Evolutionary conservation across 23 tunicate genomes (phyloP), one percentile per base, ranked within the genome.

Genomic region (Halocynthia aurantium): DNA sequence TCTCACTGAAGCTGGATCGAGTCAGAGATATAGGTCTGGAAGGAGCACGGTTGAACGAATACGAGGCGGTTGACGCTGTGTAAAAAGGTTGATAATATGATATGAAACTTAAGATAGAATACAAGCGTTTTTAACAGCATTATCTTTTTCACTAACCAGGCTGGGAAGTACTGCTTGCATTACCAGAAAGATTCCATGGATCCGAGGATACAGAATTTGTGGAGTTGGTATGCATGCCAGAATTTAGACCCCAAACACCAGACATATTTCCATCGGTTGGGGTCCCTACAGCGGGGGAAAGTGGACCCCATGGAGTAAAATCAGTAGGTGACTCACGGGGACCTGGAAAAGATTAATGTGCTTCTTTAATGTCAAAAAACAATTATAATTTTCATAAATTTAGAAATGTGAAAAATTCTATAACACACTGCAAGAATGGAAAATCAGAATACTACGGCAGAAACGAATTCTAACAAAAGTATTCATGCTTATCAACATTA

Each of bases 11-110:
- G 67, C 85, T 85, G n/a, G 86, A 68, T 11, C 80, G 84, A 15
- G 84, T 17, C 19, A 64, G 94, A 22, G 97, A 81, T 20, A 80
- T 76, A 11, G 97, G 97, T 31, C 97, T 83, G 61, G 90, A 85
- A 21, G 97, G 97, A 18, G 97, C 97, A 6, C 97, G 83, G 44
- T 90, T 90, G 81, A 90, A 90, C 50, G 90, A 12, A 44, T 21
- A 51, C 12, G 82, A 58, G 44, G 53, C 72, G 44, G 44, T 31
- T 31, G 44, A 31, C 44, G 44, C 44, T 31, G 44, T 31, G 44
- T 31, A 31, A 31, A 1, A 4, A 31, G 44, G 44, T 31, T 31
- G 44, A 31, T 31, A 31, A 31, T 31, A 31, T n/a, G 2, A 60
- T n/a, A 15, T 60, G 64, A n/a, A 4, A 60, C n/a, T 15, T 60